These are phyloP conservation scores for Poecilia latipinna DNA, from an alignment of 2,113 vertebrate species.

Conservation along the genomic window DNA sequence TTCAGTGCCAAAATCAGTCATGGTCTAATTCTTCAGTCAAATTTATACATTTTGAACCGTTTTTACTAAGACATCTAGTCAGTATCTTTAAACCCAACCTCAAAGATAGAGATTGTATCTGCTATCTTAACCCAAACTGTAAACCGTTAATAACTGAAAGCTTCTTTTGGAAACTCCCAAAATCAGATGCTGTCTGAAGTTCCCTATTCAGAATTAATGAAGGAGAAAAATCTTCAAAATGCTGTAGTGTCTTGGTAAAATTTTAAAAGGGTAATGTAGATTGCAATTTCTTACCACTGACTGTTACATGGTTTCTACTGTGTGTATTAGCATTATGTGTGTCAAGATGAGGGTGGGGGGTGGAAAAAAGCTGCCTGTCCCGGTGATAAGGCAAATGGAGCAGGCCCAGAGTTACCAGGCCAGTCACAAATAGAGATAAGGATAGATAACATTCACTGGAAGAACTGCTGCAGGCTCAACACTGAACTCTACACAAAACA, in stretches of 20 bases:
- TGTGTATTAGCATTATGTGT: conserved; percentile 39
- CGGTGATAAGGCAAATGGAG: conserved; percentile 71
- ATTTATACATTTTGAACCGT: too few species aligned
- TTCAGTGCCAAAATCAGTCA: too few species aligned
- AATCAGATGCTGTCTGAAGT: not conserved
- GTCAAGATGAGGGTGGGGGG: not conserved
- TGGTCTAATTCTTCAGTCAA: too few species aligned
- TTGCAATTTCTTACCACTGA: not conserved
- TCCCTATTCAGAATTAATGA: not conserved
- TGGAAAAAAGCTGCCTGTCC: conserved; percentile 53
- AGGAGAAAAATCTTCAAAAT: not conserved
- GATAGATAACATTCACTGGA: conserved; percentile 78
- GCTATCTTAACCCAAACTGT: not conserved
- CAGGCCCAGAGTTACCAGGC: conserved; percentile 75
- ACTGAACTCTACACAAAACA: conserved; percentile 38
- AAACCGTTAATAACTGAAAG: not conserved
- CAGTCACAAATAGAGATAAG: conserved; percentile 79
- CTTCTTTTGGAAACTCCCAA: not conserved
- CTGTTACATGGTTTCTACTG: conserved; percentile 20
- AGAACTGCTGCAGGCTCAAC: conserved; percentile 69
- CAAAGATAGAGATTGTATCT: not conserved
- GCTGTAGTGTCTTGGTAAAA: not conserved
- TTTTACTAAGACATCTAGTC: too few species aligned
- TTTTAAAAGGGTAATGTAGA: not conserved
- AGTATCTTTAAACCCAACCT: too few species aligned